Conservation (phyloP, 1,140 invertebrate species). For the Leptinotarsa lineolata region DNA sequence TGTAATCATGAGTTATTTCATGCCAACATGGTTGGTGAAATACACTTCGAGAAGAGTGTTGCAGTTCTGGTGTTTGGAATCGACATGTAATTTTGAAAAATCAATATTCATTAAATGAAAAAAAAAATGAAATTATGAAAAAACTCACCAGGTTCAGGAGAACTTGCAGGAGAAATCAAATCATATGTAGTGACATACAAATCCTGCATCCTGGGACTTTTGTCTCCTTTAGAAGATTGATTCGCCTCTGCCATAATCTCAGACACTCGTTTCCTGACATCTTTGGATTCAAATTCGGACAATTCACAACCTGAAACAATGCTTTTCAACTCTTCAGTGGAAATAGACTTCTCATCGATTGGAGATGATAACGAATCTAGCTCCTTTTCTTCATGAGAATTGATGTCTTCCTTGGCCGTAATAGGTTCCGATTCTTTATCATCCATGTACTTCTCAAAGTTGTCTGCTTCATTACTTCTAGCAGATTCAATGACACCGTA, state of each 20-base stretch:
- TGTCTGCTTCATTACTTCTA: neutral
- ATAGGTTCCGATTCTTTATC: neutral
- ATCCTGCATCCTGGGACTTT: slow-evolving; percentile 50
- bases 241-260: slow-evolving; percentile 50
- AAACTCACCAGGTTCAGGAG: slow-evolving; percentile 46
- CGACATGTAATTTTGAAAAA: too few relatives aligned
- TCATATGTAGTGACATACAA: slow-evolving; percentile 52
- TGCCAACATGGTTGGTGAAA: too few relatives aligned
- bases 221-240: slow-evolving; percentile 39
- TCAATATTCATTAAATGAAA: neutral
- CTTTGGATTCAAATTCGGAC: neutral
- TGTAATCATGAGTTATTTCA: too few relatives aligned
- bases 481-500: slow-evolving; percentile 7
- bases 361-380: slow-evolving; percentile 22
- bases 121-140: neutral
- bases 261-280: slow-evolving; percentile 50
- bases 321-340: neutral
- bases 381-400: slow-evolving; percentile 26
- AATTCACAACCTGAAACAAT: neutral
- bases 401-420: slow-evolving; percentile 9
- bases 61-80: too few relatives aligned
- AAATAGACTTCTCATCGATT: neutral
- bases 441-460: neutral
- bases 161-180: slow-evolving; percentile 44
- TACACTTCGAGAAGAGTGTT: too few relatives aligned